A percentile compares a stretch with the other conserved stretches of the same genome.
Conservation (phyloP, 1,140 invertebrate species). For the Seison nebaliae region DNA sequence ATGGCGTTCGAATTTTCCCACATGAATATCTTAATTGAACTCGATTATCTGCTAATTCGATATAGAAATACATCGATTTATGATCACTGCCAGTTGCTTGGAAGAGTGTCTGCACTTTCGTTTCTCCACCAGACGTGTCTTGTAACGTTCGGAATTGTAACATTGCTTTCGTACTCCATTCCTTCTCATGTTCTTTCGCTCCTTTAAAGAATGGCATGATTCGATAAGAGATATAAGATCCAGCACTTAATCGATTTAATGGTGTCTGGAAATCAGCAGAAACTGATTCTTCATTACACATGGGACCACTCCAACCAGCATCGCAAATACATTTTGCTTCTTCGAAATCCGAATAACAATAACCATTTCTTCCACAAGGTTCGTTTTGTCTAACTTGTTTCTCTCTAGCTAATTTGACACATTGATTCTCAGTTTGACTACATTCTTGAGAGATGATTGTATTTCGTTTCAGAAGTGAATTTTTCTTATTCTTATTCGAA, state of each 20-base stretch:
- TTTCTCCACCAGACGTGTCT: constrained; percentile 29
- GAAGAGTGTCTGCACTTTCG: constrained; percentile 35
- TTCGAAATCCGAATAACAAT: constrained; percentile 56
- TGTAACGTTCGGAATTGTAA: constrained; percentile 68
- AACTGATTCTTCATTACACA: constrained; percentile 45
- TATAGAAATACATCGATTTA: constrained; percentile 61
- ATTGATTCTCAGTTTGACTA: too few species aligned
- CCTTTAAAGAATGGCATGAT: constrained; percentile 34
- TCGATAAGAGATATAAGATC: constrained; percentile 74
- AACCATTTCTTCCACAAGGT: constrained; percentile 44
- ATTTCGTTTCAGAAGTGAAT: too few species aligned
- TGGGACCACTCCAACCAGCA: constrained; percentile 44
- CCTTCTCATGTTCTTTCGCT: constrained; percentile 10
- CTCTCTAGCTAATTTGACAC: too few species aligned
- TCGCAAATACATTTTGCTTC: constrained; percentile 50
- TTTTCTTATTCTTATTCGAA: too few species aligned
- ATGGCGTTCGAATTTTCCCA: constrained; percentile 21
- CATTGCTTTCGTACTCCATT: constrained; percentile 48
- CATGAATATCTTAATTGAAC: constrained; percentile 35
- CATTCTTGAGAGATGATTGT: too few species aligned
- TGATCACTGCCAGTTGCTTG: constrained; percentile 44
- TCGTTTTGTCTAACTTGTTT: too few species aligned
- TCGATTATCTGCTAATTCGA: constrained; percentile 9
- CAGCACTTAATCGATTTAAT: constrained; percentile 48
- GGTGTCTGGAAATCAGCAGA: constrained; percentile 31